A percentile compares a stretch with the other conserved stretches of the same genome.
Conservation (phyloP, 1,140 invertebrate species). For the Drosophila bifasciata region DNA sequence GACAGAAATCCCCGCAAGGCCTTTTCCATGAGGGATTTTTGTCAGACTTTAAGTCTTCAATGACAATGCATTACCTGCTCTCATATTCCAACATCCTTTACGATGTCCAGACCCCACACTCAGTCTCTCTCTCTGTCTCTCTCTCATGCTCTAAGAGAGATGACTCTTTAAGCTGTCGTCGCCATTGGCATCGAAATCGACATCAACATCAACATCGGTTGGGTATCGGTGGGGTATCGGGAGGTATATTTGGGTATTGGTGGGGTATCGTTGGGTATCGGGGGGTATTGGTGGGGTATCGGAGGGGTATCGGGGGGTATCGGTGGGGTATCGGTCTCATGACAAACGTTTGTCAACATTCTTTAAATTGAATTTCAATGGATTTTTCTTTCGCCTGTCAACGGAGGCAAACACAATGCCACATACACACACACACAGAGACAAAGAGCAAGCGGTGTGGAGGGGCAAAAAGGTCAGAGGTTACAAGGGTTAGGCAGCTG, state of each 20-base stretch:
- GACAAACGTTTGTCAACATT: slow-evolving; percentile 66
- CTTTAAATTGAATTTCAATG: slow-evolving; percentile 66
- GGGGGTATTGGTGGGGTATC: too few species aligned
- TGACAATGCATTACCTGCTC: slow-evolving; percentile 39
- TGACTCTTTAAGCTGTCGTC: slow-evolving; percentile 41
- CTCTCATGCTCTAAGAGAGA: not conserved
- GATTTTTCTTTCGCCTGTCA: slow-evolving; percentile 61
- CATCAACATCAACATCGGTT: too few species aligned
- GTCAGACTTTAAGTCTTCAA: slow-evolving; percentile 27
- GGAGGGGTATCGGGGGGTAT: too few species aligned
- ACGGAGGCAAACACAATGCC: slow-evolving; percentile 51
- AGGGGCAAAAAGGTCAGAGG: slow-evolving; percentile 49
- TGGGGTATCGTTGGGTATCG: too few species aligned
- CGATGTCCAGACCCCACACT: too few species aligned
- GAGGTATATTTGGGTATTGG: too few species aligned
- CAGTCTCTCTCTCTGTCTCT: too few species aligned
- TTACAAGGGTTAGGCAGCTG: slow-evolving; percentile 58
- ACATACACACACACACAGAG: not conserved
- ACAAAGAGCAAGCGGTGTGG: not conserved
- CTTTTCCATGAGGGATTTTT: slow-evolving; percentile 41
- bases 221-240: too few species aligned
- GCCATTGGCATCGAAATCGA: slow-evolving; percentile 12
- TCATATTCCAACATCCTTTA: too few species aligned
- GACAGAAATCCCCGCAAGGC: slow-evolving; percentile 25
- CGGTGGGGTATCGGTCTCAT: slow-evolving; percentile 38